These are phyloP conservation scores for Leptobrachium leishanense DNA, from an alignment of 2,113 vertebrate species.

Conservation along the genomic window DNA sequence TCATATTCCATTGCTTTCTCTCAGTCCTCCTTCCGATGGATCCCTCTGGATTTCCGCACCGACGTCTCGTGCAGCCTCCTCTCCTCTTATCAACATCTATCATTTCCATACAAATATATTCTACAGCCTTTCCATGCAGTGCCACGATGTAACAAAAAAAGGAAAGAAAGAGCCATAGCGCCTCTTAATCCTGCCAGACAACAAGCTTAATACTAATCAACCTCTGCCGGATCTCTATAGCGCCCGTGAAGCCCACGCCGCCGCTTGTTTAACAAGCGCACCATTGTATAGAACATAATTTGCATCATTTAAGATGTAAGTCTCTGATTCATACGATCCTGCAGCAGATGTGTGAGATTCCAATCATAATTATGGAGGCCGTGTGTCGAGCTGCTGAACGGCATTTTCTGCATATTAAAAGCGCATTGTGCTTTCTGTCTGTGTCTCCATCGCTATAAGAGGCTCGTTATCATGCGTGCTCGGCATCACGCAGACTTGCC, in stretches of 20 bases:
- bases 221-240: background rate
- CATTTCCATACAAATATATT: too few species aligned
- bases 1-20: too few species aligned
- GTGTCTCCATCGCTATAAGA: background rate
- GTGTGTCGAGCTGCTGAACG: too few species aligned
- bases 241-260: background rate
- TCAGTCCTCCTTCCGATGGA: too few species aligned
- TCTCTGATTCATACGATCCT: background rate
- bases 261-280: background rate
- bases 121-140: background rate
- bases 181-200: background rate
- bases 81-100: too few species aligned
- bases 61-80: too few species aligned
- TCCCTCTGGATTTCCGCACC: too few species aligned
- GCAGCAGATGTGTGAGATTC: background rate
- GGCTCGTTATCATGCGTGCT: background rate
- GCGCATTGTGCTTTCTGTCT: background rate
- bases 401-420: too few species aligned
- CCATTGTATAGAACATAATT: background rate
- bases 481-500: background rate
- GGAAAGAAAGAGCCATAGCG: background rate
- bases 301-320: background rate
- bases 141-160: background rate
- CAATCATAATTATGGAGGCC: too few species aligned
- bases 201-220: background rate